Conservation (phyloP, 2,113 vertebrate species). For the Macquaria ambigua region DNA sequence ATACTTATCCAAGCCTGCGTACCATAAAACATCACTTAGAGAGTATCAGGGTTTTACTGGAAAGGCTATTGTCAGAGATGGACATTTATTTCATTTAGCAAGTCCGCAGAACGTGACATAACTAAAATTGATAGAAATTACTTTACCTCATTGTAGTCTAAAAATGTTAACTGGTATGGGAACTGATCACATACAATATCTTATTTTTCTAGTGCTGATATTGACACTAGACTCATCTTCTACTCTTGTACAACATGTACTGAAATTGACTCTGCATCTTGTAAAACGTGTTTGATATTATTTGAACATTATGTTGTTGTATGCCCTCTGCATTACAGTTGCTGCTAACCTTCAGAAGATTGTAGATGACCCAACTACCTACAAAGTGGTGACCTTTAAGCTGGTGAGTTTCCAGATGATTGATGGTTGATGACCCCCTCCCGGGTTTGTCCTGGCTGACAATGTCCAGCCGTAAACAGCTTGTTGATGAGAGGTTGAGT, state of each 20-base stretch:
- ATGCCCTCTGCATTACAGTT: conserved; percentile 85
- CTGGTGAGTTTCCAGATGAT: conserved; percentile 90
- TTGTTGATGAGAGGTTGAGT: conserved; percentile 34
- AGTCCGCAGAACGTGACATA: neutral
- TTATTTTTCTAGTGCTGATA: neutral
- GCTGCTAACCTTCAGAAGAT: conserved; percentile 99
- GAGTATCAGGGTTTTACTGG: neutral
- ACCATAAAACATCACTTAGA: neutral
- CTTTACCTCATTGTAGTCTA: neutral
- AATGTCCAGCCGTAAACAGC: conserved; percentile 14
- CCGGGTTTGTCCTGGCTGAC: conserved; percentile 3
- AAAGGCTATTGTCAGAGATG: neutral
- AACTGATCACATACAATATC: neutral
- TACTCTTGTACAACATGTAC: neutral
- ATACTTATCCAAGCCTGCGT: neutral
- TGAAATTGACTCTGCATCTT: neutral
- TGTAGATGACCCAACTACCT: conserved; percentile 96
- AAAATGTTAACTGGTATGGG: neutral
- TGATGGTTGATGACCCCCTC: conserved; percentile 32
- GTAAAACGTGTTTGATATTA: neutral
- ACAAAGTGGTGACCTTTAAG: conserved; percentile 98
- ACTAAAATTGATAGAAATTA: neutral
- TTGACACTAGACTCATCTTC: neutral
- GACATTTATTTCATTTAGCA: neutral
- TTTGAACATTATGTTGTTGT: conserved; percentile 27